Base-by-base conservation (phyloP, 2,113 vertebrate genomes). In the Cephalopholis sonnerati region DNA sequence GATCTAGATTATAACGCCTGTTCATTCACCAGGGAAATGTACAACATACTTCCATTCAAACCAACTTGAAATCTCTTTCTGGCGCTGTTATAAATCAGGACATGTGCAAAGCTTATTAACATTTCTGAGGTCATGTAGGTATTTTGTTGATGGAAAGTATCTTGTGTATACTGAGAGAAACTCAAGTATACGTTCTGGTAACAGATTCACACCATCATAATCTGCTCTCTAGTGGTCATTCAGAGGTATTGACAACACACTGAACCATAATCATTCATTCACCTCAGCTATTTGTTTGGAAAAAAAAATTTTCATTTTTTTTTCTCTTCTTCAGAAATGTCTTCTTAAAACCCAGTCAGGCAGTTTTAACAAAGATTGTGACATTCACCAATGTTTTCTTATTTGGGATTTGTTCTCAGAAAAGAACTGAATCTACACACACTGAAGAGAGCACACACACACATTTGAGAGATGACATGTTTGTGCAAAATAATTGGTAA, bases 181-280 rank as follows among this genome's bases (percentile, higher is more conserved):
- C 29, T 41, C 1, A 29, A 32, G 25, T 1, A 11, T 39, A 9
- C 16, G 50, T 13, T 67, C 39, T n/a, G 51, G 66, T 13, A 44
- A 32, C 4, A 3, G 15, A 22, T 24, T 64, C 17, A 66, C 10
- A 12, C 0, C 3, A 62, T 41, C 54, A 48, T 6, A 50, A 9
- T 67, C 77, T 87, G 77, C 57, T 16, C 83, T 24, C 27, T 88
- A 54, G 87, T 88, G 90, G 88, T 44, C 46, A 72, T 24, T 86
- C 18, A 27, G n/a, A 32, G 73, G 48, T 13, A 87, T 0, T 79
- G 75, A 58, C 13, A 51, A 58, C 13, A 48, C 16, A 83, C 2
- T 27, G 5, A 70, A 18, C 20, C n/a, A 44, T 5, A 3, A 17
- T 25, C 10, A 12, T 7, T 22, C 0, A n/a, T 53, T 48, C 54